These are phyloP conservation scores for Luperina nickerlii DNA, from an alignment of 2,888 invertebrate genomes.

Conservation along the genomic window DNA sequence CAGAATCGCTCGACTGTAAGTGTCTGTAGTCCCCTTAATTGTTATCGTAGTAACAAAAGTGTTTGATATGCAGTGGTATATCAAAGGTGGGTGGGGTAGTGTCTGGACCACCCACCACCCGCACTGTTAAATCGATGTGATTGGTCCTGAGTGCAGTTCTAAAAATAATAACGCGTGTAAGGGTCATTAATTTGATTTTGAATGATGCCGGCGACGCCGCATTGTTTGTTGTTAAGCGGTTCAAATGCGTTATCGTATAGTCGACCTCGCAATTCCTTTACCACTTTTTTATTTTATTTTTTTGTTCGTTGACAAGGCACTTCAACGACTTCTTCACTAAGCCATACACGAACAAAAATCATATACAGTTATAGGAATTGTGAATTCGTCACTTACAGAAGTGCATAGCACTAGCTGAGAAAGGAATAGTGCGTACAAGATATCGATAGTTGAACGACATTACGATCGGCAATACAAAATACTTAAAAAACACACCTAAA, in stretches of 20 bases:
- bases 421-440: too few relatives aligned
- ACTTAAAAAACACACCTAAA: too few relatives aligned
- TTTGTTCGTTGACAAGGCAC: too few relatives aligned
- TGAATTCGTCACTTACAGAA: too few relatives aligned
- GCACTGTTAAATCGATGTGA: not conserved
- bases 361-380: too few relatives aligned
- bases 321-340: too few relatives aligned
- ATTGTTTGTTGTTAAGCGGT: not conserved
- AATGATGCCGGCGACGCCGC: too few relatives aligned
- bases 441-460: too few relatives aligned
- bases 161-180: slow-evolving; percentile 9
- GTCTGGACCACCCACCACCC: not conserved
- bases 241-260: not conserved
- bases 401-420: too few relatives aligned
- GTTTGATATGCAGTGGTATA: not conserved
- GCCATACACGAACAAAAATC: too few relatives aligned
- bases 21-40: not conserved
- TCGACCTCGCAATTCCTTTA: not conserved
- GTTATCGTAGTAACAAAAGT: not conserved
- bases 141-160: not conserved
- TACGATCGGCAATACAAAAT: too few relatives aligned
- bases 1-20: too few relatives aligned
- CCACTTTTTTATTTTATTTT: not conserved
- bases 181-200: not conserved
- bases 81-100: not conserved